Base-by-base conservation (phyloP, 2,888 invertebrate genomes). In the Lasius fuliginosus region DNA sequence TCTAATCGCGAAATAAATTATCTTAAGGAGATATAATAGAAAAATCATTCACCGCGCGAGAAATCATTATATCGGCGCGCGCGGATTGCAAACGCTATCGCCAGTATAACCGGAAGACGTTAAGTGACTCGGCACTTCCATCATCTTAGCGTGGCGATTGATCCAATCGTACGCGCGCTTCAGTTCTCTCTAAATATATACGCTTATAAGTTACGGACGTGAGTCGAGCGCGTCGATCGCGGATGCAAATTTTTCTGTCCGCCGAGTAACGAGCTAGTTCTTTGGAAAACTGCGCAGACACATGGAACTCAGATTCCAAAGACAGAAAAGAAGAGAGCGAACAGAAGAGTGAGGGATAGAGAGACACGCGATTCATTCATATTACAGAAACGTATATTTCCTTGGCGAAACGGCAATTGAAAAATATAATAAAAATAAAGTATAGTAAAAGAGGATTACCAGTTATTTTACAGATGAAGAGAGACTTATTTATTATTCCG, bases 1-100 rank as follows among this genome's bases (percentile, higher is more conserved):
- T 81, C 79, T 81, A 81, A 81, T 81, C 79, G 79, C 46, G 60
- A 27, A 46, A 81, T 81, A 81, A 81, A 81, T 79, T 81, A 81
- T 73, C 60, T 73, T 73, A 73, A 73, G 60, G 73, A 62, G 46
- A 81, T 73, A 73, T 81, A 81, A 81, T 73, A 81, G 73, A 81
- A 81, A 81, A 81, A n/a, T n/a, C n/a, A n/a, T n/a, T n/a, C n/a
- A n/a, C n/a, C 33, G 46, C 23, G 60, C 58, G 79, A 60, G 79
- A 46, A 79, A 79, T 79, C 40, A 71, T 79, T 79, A 79, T 60
- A 58, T 15, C n/a, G 77, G 30, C 27, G 56, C 23, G 12, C 27
- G 76, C 68, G 30, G 58, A 42, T 42, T 42, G 56, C 73, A 60
- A 53, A 27, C 36, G 73, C 46, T 62, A 81, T 81, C 79, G 58